These are phyloP conservation scores for Bungarus multicinctus DNA, from an alignment of 2,113 vertebrate species.

Conservation along the genomic window DNA sequence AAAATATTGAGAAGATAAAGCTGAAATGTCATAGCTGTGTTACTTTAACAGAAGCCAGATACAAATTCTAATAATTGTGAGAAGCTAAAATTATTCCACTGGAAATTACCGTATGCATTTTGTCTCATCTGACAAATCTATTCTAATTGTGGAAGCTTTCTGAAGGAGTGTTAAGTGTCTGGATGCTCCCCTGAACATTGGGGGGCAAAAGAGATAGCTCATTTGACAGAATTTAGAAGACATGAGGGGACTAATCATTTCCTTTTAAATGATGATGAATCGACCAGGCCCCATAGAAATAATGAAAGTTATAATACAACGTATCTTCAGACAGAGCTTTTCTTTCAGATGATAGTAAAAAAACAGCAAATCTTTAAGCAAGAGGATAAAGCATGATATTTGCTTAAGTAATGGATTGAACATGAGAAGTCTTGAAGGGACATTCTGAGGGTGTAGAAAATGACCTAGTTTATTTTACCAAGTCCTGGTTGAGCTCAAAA, in stretches of 20 bases:
- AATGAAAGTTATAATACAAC: neutral
- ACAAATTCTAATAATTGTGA: neutral
- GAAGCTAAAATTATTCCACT: neutral
- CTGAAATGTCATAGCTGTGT: neutral
- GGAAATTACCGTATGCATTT: neutral
- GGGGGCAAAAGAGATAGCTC: neutral
- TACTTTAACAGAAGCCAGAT: neutral
- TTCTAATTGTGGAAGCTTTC: neutral
- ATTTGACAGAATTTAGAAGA: neutral
- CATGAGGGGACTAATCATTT: neutral
- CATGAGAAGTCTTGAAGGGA: neutral
- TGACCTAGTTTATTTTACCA: neutral
- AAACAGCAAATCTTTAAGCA: neutral
- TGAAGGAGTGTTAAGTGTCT: neutral
- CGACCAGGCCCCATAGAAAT: neutral
- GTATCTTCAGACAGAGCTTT: neutral
- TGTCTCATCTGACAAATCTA: neutral
- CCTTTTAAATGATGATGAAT: neutral
- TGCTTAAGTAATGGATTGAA: neutral
- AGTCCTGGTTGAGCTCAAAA: neutral
- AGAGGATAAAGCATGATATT: neutral
- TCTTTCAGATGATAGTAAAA: neutral
- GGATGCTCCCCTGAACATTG: neutral
- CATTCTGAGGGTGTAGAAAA: neutral
- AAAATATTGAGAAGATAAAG: neutral